Evolutionary conservation across 2,888 invertebrate genomes (phyloP).

Genomic region (Omphaloscelis lunosa): DNA sequence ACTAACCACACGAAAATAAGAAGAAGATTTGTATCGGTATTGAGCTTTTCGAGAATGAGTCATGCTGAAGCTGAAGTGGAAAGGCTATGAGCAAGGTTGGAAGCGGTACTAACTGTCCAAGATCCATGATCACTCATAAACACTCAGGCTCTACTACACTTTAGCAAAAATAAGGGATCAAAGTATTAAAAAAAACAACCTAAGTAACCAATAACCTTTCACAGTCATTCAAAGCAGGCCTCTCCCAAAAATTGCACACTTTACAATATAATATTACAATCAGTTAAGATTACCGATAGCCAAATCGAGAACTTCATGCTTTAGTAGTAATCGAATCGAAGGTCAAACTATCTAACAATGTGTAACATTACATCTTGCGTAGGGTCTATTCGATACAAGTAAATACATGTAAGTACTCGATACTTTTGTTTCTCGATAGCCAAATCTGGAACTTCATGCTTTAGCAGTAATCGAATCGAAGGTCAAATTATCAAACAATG

Average conservation of each 20-base stretch:
- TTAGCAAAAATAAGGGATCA: no score
- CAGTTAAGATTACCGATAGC: constrained; percentile 49
- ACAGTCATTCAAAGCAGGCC: neutral
- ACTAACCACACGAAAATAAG: no score
- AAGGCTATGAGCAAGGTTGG: neutral
- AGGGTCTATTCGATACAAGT: neutral
- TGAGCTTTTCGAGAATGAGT: neutral
- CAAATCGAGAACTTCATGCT: constrained; percentile 41
- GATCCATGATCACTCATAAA: neutral
- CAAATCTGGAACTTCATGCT: constrained; percentile 40
- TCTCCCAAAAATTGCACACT: constrained; percentile 3
- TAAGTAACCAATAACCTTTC: constrained; percentile 17
- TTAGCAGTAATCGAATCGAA: constrained; percentile 44
- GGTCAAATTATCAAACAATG: constrained; percentile 35
- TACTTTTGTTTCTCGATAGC: constrained; percentile 41
- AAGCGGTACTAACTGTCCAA: neutral
- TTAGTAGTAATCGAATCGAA: constrained; percentile 43
- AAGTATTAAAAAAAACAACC: neutral
- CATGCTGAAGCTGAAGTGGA: no score
- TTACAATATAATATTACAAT: constrained; percentile 40
- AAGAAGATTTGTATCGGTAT: neutral
- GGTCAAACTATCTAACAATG: constrained; percentile 35
- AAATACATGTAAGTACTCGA: neutral
- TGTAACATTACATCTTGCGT: constrained; percentile 19
- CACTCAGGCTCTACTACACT: neutral